Evolutionary conservation across 2,888 invertebrate genomes (phyloP).

Genomic region (Pandemis heparana): DNA sequence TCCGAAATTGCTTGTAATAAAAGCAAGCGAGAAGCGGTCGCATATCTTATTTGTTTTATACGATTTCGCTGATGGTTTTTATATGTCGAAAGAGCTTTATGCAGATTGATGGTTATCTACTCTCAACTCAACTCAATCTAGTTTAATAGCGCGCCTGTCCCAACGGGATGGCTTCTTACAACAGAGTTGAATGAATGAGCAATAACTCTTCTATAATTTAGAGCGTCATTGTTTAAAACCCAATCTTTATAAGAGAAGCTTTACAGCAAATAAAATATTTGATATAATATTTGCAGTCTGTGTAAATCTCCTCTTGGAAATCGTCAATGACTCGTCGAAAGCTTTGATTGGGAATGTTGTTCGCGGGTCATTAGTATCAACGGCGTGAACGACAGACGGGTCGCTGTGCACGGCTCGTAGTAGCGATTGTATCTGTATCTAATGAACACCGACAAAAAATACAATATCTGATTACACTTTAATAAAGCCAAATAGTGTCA

Average conservation of each 20-base stretch:
- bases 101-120: slow-evolving; percentile 7
- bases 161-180: slow-evolving; percentile 1
- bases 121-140: not conserved
- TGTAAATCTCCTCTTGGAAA: slow-evolving; percentile 8
- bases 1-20: slow-evolving; percentile 16
- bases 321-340: slow-evolving; percentile 30
- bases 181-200: not conserved
- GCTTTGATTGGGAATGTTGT: slow-evolving; percentile 29
- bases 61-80: slow-evolving; percentile 4
- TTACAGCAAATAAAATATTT: not conserved
- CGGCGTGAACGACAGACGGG: slow-evolving; percentile 31
- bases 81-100: slow-evolving; percentile 11
- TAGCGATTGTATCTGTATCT: slow-evolving; percentile 40
- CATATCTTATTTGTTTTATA: slow-evolving; percentile 6
- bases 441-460: slow-evolving; percentile 32
- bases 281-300: not conserved
- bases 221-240: not conserved
- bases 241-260: not conserved
- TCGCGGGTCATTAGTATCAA: slow-evolving; percentile 42
- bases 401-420: slow-evolving; percentile 27
- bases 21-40: not conserved
- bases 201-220: not conserved
- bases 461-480: slow-evolving; percentile 37
- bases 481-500: slow-evolving; percentile 32
- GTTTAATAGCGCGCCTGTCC: not conserved